A percentile compares a stretch with the other conserved stretches of the same genome.
Conservation (phyloP, 2,113 vertebrate genomes). For the Oenanthe oenanthe region DNA sequence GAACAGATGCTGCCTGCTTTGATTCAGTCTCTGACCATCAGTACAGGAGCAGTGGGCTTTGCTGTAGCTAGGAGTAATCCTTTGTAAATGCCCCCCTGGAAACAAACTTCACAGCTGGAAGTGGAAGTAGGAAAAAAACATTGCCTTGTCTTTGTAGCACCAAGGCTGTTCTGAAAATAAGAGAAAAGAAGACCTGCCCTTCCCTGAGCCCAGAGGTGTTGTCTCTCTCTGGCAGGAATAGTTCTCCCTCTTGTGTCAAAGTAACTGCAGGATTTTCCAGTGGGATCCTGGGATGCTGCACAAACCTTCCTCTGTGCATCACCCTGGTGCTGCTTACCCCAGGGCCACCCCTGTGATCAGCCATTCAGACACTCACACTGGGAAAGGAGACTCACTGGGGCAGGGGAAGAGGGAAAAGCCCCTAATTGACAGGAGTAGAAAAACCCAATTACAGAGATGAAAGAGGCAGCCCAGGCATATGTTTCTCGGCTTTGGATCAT, state of each 20-base stretch:
- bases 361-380: background rate
- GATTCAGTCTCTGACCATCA: background rate
- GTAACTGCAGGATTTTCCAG: background rate
- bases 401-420: background rate
- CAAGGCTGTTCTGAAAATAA: background rate
- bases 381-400: background rate
- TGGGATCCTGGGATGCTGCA: background rate
- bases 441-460: constrained; percentile 68
- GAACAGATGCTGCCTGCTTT: background rate
- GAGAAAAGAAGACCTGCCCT: background rate
- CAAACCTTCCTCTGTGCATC: background rate
- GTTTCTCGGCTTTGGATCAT: constrained; percentile 54
- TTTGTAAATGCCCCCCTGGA: rapidly evolving
- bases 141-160: background rate
- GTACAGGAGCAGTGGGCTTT: background rate
- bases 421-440: constrained; percentile 56
- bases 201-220: background rate
- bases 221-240: background rate
- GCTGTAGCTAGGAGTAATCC: background rate
- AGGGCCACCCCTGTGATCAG: constrained; percentile 16
- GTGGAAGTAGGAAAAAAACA: background rate
- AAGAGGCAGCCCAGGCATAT: constrained; percentile 54
- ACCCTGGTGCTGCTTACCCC: background rate
- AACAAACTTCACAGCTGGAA: background rate
- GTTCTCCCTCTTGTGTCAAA: background rate